Conservation (phyloP, 2,888 invertebrate species). For the Dendrolimus houi region DNA sequence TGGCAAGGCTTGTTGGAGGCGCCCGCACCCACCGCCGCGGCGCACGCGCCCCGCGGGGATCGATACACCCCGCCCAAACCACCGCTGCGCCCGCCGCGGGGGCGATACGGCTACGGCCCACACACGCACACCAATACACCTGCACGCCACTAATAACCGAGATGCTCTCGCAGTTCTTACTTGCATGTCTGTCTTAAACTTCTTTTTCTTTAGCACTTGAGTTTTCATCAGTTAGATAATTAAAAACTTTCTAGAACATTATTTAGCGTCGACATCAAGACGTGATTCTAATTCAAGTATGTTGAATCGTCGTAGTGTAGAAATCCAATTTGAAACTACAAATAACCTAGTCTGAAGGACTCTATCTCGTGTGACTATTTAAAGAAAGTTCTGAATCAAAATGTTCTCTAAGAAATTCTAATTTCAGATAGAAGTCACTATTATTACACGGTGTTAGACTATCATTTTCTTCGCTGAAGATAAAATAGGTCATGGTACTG, state of each 20-base stretch:
- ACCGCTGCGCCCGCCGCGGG: slow-evolving; percentile 43
- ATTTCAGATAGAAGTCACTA: too few species aligned
- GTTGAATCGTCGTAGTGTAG: too few species aligned
- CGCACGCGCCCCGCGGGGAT: slow-evolving; percentile 68
- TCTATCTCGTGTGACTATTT: too few species aligned
- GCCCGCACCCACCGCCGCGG: slow-evolving; percentile 42
- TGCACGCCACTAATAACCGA: slow-evolving; percentile 22
- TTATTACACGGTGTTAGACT: too few species aligned
- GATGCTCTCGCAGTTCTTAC: slow-evolving; percentile 18
- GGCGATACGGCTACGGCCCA: slow-evolving; percentile 25
- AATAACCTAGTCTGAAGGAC: too few species aligned
- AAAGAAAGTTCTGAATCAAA: too few species aligned
- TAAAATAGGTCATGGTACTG: too few species aligned
- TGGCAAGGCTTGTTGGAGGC: slow-evolving; percentile 41
- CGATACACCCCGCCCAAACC: slow-evolving; percentile 70
- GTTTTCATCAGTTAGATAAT: slow-evolving; percentile 21
- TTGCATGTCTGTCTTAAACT: not conserved
- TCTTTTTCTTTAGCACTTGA: slow-evolving; percentile 25
- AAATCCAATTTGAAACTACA: too few species aligned
- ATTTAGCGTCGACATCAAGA: too few species aligned
- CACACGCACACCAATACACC: slow-evolving; percentile 31
- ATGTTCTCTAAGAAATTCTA: too few species aligned
- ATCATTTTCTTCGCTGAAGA: too few species aligned
- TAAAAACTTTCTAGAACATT: slow-evolving; percentile 3
- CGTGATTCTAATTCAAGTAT: too few species aligned